Evolutionary conservation across 2,797 vertebrate species (phyloP), one percentile per base, ranked within the genome.

Genomic region (Odontamblyopus rebecca): DNA sequence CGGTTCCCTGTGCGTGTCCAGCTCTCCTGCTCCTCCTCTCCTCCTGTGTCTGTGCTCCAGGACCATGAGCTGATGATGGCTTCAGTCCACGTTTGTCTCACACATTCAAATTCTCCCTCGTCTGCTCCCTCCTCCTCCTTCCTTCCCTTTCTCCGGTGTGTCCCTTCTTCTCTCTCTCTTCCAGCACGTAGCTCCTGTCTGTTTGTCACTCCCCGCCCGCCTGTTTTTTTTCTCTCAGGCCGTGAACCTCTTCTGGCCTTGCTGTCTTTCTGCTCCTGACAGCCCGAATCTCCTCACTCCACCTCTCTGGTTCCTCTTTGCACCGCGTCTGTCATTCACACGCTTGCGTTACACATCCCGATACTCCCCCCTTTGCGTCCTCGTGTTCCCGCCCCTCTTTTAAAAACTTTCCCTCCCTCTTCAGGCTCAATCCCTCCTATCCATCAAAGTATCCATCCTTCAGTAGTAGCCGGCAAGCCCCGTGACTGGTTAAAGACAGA

Each of bases 31-130:
- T 76, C 85, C 88, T 86, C 81, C 80, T 81, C 74, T 86, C 76
- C 76, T 68, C 73, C 77, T 19, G 61, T 62, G 81, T 18, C 79
- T 80, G 85, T 76, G 81, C 82, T 88, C 86, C 67, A 87, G 80
- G 84, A 91, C 91, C 90, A 93, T 90, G 87, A 88, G 89, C 88
- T 66, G 81, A 74, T 70, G 60, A 67, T 77, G 86, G 77, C 84
- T 86, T 83, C 75, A 78, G 83, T 90, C 81, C 86, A 82, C 78
- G 83, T 85, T 88, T 80, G 88, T 80, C 89, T 84, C 87, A 53
- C 83, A 89, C 86, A 87, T 90, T 92, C 87, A 91, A 90, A 88
- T 88, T 88, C 86, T 90, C 90, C 90, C 89, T 91, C 82, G 80
- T 87, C 81, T 78, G 66, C 84, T 87, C 74, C 73, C 71, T 80